A percentile compares a stretch with the other conserved stretches of the same genome.
Conservation (phyloP, 1,140 invertebrate genomes). For the Psilanteris sp. region DNA sequence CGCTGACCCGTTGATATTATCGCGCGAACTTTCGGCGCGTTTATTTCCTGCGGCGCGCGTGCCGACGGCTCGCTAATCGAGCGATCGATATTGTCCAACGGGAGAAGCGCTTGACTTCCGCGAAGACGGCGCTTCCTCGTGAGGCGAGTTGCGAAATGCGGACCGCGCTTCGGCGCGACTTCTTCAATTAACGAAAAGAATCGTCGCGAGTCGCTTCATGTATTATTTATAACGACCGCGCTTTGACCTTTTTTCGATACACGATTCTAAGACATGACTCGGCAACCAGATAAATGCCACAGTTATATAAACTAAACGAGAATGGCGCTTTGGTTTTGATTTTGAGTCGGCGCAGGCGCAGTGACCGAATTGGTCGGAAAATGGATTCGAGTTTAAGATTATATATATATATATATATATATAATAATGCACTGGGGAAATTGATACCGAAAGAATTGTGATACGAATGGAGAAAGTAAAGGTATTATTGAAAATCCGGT, state of each 20-base stretch:
- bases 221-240: slow-evolving; percentile 41
- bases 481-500: too few species aligned
- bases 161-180: slow-evolving; percentile 1
- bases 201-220: slow-evolving; percentile 24
- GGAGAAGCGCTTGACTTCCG: slow-evolving; percentile 24
- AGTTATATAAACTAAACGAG: slow-evolving; percentile 16
- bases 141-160: slow-evolving; percentile 1
- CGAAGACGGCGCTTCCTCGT: slow-evolving; percentile 8
- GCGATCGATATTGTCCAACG: slow-evolving; percentile 37
- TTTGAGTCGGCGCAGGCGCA: too few species aligned
- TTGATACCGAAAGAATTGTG: too few species aligned
- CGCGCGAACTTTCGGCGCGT: slow-evolving; percentile 18
- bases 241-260: slow-evolving; percentile 41
- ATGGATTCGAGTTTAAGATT: too few species aligned
- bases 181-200: slow-evolving; percentile 51
- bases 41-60: slow-evolving; percentile 31
- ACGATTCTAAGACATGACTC: slow-evolving; percentile 23
- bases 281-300: slow-evolving; percentile 7
- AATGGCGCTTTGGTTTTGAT: too few species aligned
- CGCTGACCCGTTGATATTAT: slow-evolving; percentile 23
- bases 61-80: slow-evolving; percentile 24
- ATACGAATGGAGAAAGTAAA: too few species aligned
- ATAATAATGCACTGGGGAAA: too few species aligned
- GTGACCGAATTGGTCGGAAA: too few species aligned
- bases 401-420: too few species aligned